phyloP scores from a whole-genome alignment of 1,140 invertebrate species.

The Meloidogyne floridensis region DNA sequence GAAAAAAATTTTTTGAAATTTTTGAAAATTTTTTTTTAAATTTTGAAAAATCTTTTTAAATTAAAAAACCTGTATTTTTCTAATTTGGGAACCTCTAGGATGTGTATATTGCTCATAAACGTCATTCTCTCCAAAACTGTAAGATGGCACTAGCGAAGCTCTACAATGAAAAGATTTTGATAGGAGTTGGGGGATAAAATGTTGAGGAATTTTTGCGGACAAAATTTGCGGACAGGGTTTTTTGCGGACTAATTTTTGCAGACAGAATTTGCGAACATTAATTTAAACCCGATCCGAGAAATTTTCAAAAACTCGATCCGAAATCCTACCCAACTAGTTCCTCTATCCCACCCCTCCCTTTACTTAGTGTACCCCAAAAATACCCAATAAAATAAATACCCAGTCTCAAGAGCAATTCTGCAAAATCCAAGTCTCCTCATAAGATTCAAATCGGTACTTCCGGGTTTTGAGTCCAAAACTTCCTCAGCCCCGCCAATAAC shows the following conservation, averaged over 20 bases:
- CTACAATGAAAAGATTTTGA: conserved; percentile 17
- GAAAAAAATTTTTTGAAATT: conserved; percentile 4
- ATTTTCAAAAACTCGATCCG: too few relatives aligned
- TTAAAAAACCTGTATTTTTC: conserved; percentile 36
- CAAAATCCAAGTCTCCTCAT: conserved; percentile 79
- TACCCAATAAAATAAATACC: conserved; percentile 68
- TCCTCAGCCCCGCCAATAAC: conserved; percentile 67
- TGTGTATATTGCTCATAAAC: conserved; percentile 66
- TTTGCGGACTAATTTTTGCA: too few relatives aligned
- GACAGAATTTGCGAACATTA: too few relatives aligned
- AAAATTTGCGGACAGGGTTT: conserved; percentile 11
- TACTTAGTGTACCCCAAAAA: too few relatives aligned
- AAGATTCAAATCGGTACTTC: conserved; percentile 75
- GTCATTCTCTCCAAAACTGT: conserved; percentile 69
- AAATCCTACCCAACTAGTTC: too few relatives aligned
- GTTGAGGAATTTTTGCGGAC: too few relatives aligned
- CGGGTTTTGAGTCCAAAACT: conserved; percentile 69
- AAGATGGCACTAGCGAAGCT: conserved; percentile 67
- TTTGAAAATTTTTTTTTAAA: too few relatives aligned
- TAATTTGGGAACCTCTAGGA: conserved; percentile 38
- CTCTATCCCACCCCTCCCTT: too few relatives aligned
- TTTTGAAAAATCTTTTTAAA: neutral
- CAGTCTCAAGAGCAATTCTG: conserved; percentile 74
- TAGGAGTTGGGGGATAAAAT: neutral
- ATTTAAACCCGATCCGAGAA: too few relatives aligned